A percentile compares a stretch with the other conserved stretches of the same genome.
Conservation (phyloP, 2,888 invertebrate species). For the Polydrusus tereticollis region DNA sequence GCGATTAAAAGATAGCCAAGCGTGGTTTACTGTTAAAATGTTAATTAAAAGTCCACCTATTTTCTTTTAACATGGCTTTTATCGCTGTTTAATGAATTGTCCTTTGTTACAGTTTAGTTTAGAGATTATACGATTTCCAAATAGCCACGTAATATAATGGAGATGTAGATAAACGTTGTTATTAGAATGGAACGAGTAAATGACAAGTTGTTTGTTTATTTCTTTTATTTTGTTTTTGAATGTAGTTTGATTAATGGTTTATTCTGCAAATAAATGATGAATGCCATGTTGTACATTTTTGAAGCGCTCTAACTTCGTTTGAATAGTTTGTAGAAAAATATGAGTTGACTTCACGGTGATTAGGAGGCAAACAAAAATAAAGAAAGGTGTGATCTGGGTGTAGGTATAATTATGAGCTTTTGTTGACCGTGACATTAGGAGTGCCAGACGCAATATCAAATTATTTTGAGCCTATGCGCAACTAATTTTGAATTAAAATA, state of each 20-base stretch:
- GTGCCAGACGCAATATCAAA: too few relatives aligned
- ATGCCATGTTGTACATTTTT: background rate
- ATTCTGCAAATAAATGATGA: background rate
- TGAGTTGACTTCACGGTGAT: too few relatives aligned
- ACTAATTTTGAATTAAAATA: too few relatives aligned
- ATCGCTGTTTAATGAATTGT: background rate
- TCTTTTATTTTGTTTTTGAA: background rate
- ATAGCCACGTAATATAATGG: slow-evolving; percentile 1
- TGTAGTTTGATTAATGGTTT: background rate
- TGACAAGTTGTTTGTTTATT: background rate
- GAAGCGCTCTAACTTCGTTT: too few relatives aligned
- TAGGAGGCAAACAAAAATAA: too few relatives aligned
- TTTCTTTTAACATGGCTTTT: slow-evolving; percentile 1
- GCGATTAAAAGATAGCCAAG: background rate
- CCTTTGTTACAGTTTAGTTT: background rate
- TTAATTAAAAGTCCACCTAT: slow-evolving; percentile 1
- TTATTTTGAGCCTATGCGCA: too few relatives aligned
- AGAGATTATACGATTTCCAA: background rate
- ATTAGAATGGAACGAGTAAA: background rate
- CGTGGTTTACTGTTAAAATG: background rate
- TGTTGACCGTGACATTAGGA: too few relatives aligned
- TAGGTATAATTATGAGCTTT: too few relatives aligned
- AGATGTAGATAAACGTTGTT: background rate
- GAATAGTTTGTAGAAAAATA: too few relatives aligned
- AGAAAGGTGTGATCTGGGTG: too few relatives aligned